phyloP scores from a whole-genome alignment of 2,113 vertebrate species.

The Chelonoidis abingdonii region DNA sequence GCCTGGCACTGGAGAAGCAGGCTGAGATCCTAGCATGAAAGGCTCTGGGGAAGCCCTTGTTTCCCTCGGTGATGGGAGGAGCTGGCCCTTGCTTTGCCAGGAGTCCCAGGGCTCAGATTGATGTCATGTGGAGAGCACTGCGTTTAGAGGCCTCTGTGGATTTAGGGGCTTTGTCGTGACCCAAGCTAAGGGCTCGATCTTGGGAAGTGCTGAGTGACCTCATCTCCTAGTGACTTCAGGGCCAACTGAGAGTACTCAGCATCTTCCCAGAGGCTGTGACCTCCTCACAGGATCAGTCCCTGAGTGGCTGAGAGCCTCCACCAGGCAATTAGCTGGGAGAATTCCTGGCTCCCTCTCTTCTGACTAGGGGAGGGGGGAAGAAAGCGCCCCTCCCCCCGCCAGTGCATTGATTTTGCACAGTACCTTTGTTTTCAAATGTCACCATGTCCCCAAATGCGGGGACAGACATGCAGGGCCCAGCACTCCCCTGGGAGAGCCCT shows the following conservation, averaged over 20 bases:
- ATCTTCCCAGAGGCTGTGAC: background rate
- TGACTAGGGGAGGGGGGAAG: no score
- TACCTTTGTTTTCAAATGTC: background rate
- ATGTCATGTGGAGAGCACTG: no score
- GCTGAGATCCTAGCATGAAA: background rate
- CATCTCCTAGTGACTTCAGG: background rate
- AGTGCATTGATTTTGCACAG: background rate
- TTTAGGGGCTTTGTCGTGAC: background rate
- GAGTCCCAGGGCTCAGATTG: slow-evolving; percentile 46
- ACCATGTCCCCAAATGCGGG: background rate
- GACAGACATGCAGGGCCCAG: background rate
- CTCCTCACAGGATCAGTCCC: no score
- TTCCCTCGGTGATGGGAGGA: background rate
- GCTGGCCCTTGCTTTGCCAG: background rate
- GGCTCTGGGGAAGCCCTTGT: background rate
- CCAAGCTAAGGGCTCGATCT: background rate
- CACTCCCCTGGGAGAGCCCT: background rate
- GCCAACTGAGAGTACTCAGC: background rate
- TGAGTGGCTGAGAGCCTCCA: no score
- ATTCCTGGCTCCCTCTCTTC: no score
- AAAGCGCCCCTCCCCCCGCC: no score
- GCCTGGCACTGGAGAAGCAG: background rate
- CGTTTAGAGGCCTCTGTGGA: background rate
- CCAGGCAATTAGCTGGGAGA: no score
- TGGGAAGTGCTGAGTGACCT: background rate